These are phyloP conservation scores for Brachycybe producta DNA, from an alignment of 2,888 invertebrate genomes.

Conservation along the genomic window DNA sequence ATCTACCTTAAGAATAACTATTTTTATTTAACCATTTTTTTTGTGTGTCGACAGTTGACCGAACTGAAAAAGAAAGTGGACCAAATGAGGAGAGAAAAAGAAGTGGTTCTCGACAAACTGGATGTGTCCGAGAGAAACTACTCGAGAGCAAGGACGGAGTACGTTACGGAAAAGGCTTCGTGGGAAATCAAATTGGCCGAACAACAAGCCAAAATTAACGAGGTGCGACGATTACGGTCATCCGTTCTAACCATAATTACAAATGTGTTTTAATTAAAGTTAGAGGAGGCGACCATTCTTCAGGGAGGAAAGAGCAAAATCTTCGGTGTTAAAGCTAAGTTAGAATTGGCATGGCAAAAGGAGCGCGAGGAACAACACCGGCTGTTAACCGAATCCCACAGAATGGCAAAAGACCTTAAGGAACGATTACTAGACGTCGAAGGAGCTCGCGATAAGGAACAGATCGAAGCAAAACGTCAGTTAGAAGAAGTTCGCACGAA, in stretches of 20 bases:
- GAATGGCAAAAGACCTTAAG: constrained; percentile 63
- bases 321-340: constrained; percentile 68
- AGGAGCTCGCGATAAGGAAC: constrained; percentile 76
- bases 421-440: constrained; percentile 48
- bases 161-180: constrained; percentile 74
- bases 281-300: constrained; percentile 75
- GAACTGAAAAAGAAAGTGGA: constrained; percentile 69
- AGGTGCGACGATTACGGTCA: constrained; percentile 40
- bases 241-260: neutral
- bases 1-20: neutral
- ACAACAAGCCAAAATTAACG: constrained; percentile 73
- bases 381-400: constrained; percentile 69
- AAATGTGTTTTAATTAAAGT: constrained; percentile 34
- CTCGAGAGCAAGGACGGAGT: constrained; percentile 71
- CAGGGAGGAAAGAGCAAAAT: constrained; percentile 65
- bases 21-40: neutral
- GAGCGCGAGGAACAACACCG: constrained; percentile 83
- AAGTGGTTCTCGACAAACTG: constrained; percentile 73
- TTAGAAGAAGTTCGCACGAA: constrained; percentile 70
- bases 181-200: constrained; percentile 76
- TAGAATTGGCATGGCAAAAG: constrained; percentile 88
- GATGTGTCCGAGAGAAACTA: constrained; percentile 68
- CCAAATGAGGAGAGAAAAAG: constrained; percentile 68
- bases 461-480: constrained; percentile 70
- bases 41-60: constrained; percentile 41